Evolutionary conservation across 92 coral and sea anemone species (phyloP), one percentile per base, ranked within the genome.

Genomic region (Chrysogorgia sp.): DNA sequence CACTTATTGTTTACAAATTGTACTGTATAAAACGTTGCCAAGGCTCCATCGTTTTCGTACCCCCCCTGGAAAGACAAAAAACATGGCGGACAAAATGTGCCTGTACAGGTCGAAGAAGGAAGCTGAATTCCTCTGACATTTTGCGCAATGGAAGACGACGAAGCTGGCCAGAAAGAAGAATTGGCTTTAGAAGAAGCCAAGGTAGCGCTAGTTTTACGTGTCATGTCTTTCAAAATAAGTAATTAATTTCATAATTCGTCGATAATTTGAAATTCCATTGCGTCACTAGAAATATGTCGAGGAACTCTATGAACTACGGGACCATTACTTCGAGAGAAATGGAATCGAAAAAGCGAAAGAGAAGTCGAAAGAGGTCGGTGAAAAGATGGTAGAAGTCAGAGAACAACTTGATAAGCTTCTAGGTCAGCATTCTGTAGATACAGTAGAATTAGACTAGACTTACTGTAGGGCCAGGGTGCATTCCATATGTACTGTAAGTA

Each of bases 291-390:
- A 80, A 78, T 90, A 87, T 67, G 99, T 96, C 2, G 90, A 90
- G 55, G 96, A 89, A 41, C 86, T 96, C 53, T 96, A 96, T 71
- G 78, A 92, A 53, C 85, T 96, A 62, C 88, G 99, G 34, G 99
- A 96, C 33, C 90, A 88, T 53, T 96, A 87, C 61, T 96, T 96
- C 89, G 99, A 89, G 71, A 83, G 69, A 66, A 92, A 96, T 89
- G 90, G 94, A 0, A 81, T 87, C 17, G 99, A 92, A 63, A 91
- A 96, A 70, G 99, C 99, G 9, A 63, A 84, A 17, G 83, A 80
- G 32, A 96, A 82, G 65, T 82, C 87, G 25, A 76, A 78, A 63
- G 96, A 91, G 67, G 77, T 90, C 7, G 80, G 86, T 24, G 84
- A 74, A 40, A 89, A 92, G 76, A 79, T 96, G 79, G 17, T 34